A percentile compares a stretch with the other conserved stretches of the same genome.
These are phyloP conservation scores for Amphiprion ocellaris DNA, from an alignment of 2,113 vertebrate genomes.

Conservation along the genomic window DNA sequence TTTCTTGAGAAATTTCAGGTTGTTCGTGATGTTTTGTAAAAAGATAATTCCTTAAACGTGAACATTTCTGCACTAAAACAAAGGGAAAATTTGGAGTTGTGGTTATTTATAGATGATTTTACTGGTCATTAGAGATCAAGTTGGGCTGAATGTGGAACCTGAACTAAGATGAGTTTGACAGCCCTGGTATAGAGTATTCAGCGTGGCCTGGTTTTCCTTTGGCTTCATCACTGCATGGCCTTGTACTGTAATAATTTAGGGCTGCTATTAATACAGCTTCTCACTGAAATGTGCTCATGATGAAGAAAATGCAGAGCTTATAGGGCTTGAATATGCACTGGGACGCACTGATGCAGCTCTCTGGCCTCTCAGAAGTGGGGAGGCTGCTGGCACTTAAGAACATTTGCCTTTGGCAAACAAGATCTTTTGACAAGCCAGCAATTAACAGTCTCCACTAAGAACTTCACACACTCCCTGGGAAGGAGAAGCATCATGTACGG, in stretches of 20 bases:
- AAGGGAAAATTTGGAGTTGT: too few relatives aligned
- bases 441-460: slow-evolving; percentile 10
- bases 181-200: too few relatives aligned
- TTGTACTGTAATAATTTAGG: neutral
- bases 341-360: neutral
- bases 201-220: neutral
- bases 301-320: neutral
- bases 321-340: neutral
- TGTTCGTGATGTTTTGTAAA: too few relatives aligned
- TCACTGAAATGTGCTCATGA: neutral
- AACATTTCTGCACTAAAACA: too few relatives aligned
- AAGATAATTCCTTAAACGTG: too few relatives aligned
- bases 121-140: too few relatives aligned
- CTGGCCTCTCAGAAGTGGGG: slow-evolving; percentile 5
- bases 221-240: neutral
- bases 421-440: slow-evolving; percentile 16
- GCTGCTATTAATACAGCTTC: neutral
- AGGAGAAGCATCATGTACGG: neutral
- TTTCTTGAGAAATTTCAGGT: too few relatives aligned
- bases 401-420: slow-evolving; percentile 12
- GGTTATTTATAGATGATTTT: too few relatives aligned
- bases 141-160: too few relatives aligned
- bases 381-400: slow-evolving; percentile 18
- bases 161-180: too few relatives aligned
- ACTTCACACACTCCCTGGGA: neutral